These are phyloP conservation scores for Galago senegalensis DNA, from an alignment of 2,797 vertebrate genomes.

Conservation along the genomic window DNA sequence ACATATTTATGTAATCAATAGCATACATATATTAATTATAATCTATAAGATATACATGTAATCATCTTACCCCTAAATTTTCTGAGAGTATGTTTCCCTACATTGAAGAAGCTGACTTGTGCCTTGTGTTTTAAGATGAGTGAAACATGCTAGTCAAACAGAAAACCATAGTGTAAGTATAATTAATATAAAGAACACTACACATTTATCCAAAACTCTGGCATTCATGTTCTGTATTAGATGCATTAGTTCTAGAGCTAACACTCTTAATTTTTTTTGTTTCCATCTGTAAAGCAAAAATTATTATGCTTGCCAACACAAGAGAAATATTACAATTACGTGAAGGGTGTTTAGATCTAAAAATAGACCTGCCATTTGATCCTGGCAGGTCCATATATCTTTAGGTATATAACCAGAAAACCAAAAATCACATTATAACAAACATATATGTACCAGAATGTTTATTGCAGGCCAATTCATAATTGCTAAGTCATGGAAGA, in stretches of 20 bases:
- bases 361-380: too few species aligned
- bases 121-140: background rate
- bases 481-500: too few species aligned
- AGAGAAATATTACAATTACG: conserved; percentile 4
- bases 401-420: too few species aligned
- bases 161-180: background rate
- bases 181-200: background rate
- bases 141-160: background rate
- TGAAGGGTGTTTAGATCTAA: background rate
- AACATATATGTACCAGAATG: too few species aligned
- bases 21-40: background rate
- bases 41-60: background rate
- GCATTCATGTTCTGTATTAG: background rate
- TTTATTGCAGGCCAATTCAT: too few species aligned
- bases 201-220: background rate
- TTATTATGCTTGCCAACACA: background rate
- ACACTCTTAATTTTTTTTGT: background rate
- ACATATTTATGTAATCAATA: background rate
- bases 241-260: background rate
- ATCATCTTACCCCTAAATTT: conserved; percentile 9
- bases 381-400: too few species aligned
- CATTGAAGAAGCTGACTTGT: background rate
- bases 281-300: background rate
- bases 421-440: too few species aligned
- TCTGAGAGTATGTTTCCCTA: background rate